Evolutionary conservation across 2,888 invertebrate genomes (phyloP), one percentile per base, ranked within the genome.

Genomic region (Esperia sulphurella): DNA sequence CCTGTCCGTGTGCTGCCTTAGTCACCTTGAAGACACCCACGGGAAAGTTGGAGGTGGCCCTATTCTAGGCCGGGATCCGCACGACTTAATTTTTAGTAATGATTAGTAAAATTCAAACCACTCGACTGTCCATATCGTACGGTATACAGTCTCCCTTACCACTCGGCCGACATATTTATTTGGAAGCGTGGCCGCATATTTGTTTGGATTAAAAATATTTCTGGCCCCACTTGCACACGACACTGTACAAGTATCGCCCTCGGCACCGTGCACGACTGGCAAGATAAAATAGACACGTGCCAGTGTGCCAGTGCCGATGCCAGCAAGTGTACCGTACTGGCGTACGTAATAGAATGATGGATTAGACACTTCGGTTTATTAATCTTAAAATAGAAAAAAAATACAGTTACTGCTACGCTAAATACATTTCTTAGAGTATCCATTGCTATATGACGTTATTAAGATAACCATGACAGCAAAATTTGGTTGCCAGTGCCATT

Each of bases 201-300:
- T 88, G 88, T 86, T 89, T 89, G 65, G 80, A 84, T 89, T 86
- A 83, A 85, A 87, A 77, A 88, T 89, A 88, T 88, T 88, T 87
- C 75, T 77, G 85, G 85, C 79, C 71, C 72, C 83, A 84, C 85
- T 87, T 89, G 88, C 88, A 83, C 87, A 87, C 89, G 89, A 88
- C 88, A 84, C 88, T 66, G 57, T 57, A 59, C 60, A 66, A 68
- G 68, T 73, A 69, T 64, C 71, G 62, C 61, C 62, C 57, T 39
- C 39, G 33, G 33, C 60, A 21, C 57, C 45, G 56, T 52, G 53
- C 54, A 53, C 53, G 13, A 10, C 44, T 44, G 38, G 40, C 40
- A 37, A 45, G 14, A 33, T 40, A 40, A 40, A 45, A 45, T 45
- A 39, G 44, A 35, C 44, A 37, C 44, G 44, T 44, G 35, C 35